Evolutionary conservation across 1,140 invertebrate genomes (phyloP).

Genomic region (Aphelenchoides avenae): DNA sequence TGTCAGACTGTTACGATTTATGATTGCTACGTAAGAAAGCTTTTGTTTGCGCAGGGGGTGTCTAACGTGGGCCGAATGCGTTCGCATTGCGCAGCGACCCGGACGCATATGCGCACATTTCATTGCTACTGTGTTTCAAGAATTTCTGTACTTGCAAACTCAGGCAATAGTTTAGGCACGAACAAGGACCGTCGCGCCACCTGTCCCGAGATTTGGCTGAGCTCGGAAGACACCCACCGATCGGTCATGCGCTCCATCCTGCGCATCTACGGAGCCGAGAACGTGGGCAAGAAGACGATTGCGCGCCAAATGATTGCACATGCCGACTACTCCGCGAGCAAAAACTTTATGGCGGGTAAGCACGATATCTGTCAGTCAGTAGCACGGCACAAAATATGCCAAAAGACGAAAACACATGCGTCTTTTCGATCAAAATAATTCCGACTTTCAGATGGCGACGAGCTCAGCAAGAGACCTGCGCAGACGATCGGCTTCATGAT

Average conservation of each 20-base stretch:
- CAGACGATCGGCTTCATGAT: slow-evolving; percentile 42
- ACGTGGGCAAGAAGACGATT: slow-evolving; percentile 43
- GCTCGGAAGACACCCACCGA: slow-evolving; percentile 21
- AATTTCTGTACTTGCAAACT: slow-evolving; percentile 2
- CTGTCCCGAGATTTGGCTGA: slow-evolving; percentile 49
- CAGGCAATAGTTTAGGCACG: slow-evolving; percentile 25
- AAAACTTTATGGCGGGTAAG: neutral
- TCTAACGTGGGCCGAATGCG: neutral
- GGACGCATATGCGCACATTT: too few species aligned
- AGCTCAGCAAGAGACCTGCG: slow-evolving; percentile 20
- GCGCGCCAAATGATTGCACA: slow-evolving; percentile 26
- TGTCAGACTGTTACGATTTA: too few species aligned
- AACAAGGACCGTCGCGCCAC: slow-evolving; percentile 35
- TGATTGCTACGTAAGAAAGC: too few species aligned
- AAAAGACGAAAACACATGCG: too few species aligned
- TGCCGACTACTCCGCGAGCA: slow-evolving; percentile 11
- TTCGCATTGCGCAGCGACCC: too few species aligned
- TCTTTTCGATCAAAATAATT: too few species aligned
- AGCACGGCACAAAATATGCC: too few species aligned
- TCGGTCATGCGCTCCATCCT: slow-evolving; percentile 18
- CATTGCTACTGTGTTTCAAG: too few species aligned
- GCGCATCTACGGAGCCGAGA: slow-evolving; percentile 32
- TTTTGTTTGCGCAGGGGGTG: neutral
- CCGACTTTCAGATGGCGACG: slow-evolving; percentile 22
- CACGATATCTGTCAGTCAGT: slow-evolving; percentile 6